Evolutionary conservation across 2,113 vertebrate species (phyloP).

Genomic region (Aptenodytes forsteri): DNA sequence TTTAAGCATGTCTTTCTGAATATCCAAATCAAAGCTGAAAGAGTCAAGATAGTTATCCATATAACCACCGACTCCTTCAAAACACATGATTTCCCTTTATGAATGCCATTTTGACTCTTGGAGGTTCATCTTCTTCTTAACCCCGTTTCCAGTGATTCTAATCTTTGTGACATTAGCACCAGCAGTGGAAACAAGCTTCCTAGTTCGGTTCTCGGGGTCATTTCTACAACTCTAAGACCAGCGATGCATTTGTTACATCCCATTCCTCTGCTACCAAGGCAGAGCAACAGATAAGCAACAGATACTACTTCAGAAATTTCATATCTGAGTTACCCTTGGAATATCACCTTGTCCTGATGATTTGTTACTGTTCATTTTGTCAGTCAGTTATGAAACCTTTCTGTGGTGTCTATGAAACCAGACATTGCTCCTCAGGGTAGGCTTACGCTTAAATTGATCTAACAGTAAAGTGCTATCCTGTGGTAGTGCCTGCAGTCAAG

Average conservation of each 20-base stretch:
- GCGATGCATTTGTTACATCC: background rate
- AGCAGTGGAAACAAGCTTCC: background rate
- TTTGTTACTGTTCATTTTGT: constrained; percentile 1
- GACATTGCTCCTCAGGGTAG: background rate
- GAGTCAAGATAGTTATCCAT: background rate
- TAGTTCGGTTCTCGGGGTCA: background rate
- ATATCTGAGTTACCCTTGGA: background rate
- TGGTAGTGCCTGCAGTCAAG: background rate
- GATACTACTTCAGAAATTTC: background rate
- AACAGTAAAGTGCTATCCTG: background rate
- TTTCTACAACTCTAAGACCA: background rate
- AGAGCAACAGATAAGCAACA: background rate
- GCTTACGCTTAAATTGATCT: background rate
- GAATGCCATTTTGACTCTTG: background rate
- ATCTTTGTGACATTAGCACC: background rate
- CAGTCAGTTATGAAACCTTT: background rate
- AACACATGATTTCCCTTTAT: background rate
- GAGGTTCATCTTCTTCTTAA: background rate
- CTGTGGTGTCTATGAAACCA: background rate
- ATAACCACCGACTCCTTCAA: background rate
- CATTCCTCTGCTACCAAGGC: background rate
- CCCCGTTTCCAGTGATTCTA: background rate
- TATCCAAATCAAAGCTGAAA: background rate
- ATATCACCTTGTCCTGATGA: background rate
- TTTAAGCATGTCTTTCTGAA: background rate